Evolutionary conservation across 2,797 vertebrate species (phyloP), one percentile per base, ranked within the genome.

Genomic region (Poliocrania exsul): DNA sequence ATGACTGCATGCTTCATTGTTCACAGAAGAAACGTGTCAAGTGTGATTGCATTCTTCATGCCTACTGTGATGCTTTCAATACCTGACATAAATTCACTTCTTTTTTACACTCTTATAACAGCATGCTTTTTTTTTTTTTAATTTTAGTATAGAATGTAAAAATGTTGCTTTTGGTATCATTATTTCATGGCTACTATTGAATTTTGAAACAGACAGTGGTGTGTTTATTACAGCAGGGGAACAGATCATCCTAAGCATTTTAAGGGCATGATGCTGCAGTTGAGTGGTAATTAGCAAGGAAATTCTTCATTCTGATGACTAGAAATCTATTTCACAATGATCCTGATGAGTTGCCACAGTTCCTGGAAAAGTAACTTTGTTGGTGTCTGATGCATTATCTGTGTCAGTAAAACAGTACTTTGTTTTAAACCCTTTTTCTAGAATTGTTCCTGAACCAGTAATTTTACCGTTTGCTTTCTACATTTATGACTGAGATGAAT

Each of bases 1-100:
- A 81, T 67, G 73, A 92, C 77, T 95, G 70, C 70, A 88, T 62
- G 88, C 72, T 90, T 88, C 94, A 88, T 91, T 94, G 90, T 87
- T 94, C 89, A 74, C 57, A 85, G 87, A 70, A 91, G 56, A 95
- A 87, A 94, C 0, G 1, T 65, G 90, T 83, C 69, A 87, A 82
- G 19, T 91, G 61, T 95, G 85, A 86, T 83, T 90, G 81, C 75
- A 47, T 77, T 88, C 81, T 71, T 85, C 80, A 73, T 60, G 66
- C 40, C 50, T 74, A 37, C 57, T 69, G 42, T n/a, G 77, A 40
- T 50, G 19, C 29, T 82, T 85, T 62, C 67, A 74, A 31, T 31
- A 42, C 12, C 54, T 85, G 40, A 77, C 94, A 80, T 50, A 44
- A 0, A 0, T 26, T 86, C 46, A 24, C 23, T 62, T 77, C 7